Percentiles rank a stretch among this genome's conserved stretches.
These are phyloP conservation scores for Prionailurus bengalensis DNA, from an alignment of 2,113 vertebrate genomes.

Conservation along the genomic window DNA sequence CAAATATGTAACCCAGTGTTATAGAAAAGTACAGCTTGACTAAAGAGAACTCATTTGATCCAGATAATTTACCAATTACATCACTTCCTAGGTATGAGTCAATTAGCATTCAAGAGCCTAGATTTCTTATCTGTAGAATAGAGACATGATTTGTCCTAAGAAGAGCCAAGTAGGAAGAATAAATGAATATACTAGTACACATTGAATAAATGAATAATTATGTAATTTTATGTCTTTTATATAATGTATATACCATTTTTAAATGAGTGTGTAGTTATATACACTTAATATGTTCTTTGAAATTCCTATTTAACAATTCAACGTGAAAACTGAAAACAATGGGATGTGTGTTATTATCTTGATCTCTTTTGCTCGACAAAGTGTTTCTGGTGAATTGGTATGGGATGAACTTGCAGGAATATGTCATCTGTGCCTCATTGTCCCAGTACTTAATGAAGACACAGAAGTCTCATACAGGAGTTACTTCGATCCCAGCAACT, in stretches of 20 bases:
- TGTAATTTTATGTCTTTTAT: background rate
- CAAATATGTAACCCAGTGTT: background rate
- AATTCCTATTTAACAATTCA: background rate
- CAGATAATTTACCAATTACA: background rate
- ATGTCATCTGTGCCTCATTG: background rate
- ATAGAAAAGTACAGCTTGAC: background rate
- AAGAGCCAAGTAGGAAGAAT: background rate
- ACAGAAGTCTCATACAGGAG: background rate
- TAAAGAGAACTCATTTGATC: background rate
- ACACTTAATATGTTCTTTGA: background rate
- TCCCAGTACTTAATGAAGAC: background rate
- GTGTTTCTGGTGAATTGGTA: background rate
- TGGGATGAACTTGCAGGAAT: background rate
- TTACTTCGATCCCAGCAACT: background rate
- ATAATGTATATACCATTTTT: background rate
- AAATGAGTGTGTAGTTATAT: background rate
- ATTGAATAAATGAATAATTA: constrained; percentile 15
- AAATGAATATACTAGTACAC: background rate
- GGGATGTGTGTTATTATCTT: background rate
- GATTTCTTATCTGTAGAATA: background rate
- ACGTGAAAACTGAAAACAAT: background rate
- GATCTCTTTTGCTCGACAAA: background rate
- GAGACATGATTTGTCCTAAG: background rate
- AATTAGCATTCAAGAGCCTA: background rate
- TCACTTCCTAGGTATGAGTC: background rate